Percentiles rank a stretch among this genome's conserved stretches.
phyloP scores from a whole-genome alignment of 1,140 invertebrate genomes.

The Diachasmimorpha longicaudata region DNA sequence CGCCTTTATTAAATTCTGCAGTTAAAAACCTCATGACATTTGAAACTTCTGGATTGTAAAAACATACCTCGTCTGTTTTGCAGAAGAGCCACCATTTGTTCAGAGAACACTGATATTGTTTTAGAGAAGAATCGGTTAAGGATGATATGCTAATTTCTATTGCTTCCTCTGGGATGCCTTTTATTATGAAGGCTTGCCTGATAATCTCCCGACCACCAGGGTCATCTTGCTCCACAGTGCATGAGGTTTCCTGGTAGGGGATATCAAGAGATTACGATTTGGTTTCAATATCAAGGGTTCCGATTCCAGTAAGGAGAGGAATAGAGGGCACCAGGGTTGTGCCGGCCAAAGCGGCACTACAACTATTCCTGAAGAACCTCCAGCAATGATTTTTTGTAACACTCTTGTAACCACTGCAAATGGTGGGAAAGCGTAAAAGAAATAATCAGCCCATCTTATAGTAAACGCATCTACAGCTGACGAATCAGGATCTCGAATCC shows the following conservation, averaged over 20 bases:
- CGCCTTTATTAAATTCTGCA: not conserved
- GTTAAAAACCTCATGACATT: constrained; percentile 18
- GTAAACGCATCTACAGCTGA: constrained; percentile 26
- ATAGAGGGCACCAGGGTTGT: constrained; percentile 28
- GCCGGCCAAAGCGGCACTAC: constrained; percentile 25
- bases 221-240: constrained; percentile 6
- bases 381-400: constrained; percentile 28
- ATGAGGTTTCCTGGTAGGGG: constrained; percentile 18
- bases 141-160: constrained; percentile 20
- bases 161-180: not conserved
- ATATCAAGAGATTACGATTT: not conserved
- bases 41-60: not conserved
- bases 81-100: constrained; percentile 25
- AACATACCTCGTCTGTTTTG: not conserved
- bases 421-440: constrained; percentile 34
- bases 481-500: constrained; percentile 34
- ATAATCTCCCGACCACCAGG: constrained; percentile 25
- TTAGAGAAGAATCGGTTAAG: not conserved
- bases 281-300: constrained; percentile 22
- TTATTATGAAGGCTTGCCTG: constrained; percentile 19
- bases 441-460: constrained; percentile 12
- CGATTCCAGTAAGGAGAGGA: not conserved
- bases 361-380: constrained; percentile 24
- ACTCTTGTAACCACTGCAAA: constrained; percentile 32
- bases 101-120: constrained; percentile 10